Evolutionary conservation across 92 coral and sea anemone genomes (phyloP), one percentile per base, ranked within the genome.

Genomic region (Palythoa grandiflora): DNA sequence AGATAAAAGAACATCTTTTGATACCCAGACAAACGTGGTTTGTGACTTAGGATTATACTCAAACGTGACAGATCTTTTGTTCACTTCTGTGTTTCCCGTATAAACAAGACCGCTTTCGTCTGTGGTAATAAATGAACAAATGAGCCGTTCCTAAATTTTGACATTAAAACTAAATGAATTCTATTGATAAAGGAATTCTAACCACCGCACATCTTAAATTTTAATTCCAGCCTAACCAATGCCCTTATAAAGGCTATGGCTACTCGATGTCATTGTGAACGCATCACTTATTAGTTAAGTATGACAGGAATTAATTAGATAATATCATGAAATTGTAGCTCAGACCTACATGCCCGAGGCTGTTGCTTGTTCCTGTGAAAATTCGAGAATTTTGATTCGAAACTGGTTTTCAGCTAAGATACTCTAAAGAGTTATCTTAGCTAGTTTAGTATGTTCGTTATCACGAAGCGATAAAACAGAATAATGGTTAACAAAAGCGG

Each of bases 301-400:
- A 81, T 81, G 86, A 70, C 75, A 63, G 86, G 86, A 81, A 81
- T 81, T 81, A 70, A 81, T 81, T 70, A 65, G 86, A 81, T 81
- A 66, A 70, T 70, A 81, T 81, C 76, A 81, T 81, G 86, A 81
- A 81, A 66, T 81, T 5, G 86, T 66, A 68, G 75, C 76, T 81
- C 61, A 35, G 44, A 15, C 40, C 21, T 53, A 63, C 86, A 44
- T 81, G 86, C 86, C 86, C 19, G 86, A 66, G 86, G 86, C 86
- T 81, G 86, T 81, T 66, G 15, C 75, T 65, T 47, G 63, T 81
- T 65, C 6, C 86, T 65, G 44, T 47, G 9, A 15, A 51, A 81
- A 65, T 65, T 37, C 8, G 17, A 48, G 57, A 48, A 40, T 47
- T 65, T 47, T 81, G 86, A 47, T 71, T 81, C 76, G 40, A 66